These are phyloP conservation scores for Neopelma chrysocephalum DNA, from an alignment of 2,797 vertebrate genomes.

Conservation along the genomic window DNA sequence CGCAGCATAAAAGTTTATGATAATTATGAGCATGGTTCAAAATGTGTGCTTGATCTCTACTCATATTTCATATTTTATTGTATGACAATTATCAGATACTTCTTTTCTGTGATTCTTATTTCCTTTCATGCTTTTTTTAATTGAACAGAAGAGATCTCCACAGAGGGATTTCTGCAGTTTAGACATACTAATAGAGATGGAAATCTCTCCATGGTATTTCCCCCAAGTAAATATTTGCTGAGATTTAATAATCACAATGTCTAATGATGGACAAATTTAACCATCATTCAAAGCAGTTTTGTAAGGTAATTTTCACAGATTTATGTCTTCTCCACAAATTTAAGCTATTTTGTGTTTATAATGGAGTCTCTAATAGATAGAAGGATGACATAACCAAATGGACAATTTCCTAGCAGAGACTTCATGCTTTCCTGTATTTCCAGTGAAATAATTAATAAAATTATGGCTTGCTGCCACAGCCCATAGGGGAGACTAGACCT, in stretches of 20 bases:
- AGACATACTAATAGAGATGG: neutral
- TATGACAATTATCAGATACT: neutral
- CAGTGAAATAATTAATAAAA: neutral
- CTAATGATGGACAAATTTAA: neutral
- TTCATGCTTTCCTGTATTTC: neutral
- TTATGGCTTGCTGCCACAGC: neutral
- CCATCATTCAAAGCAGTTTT: neutral
- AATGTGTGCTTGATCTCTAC: neutral
- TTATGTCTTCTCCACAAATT: neutral
- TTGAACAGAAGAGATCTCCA: neutral
- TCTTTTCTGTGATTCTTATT: conserved; percentile 13
- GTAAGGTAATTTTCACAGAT: neutral
- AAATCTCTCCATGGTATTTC: neutral
- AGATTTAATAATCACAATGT: neutral
- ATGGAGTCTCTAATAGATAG: neutral
- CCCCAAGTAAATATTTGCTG: conserved; percentile 17
- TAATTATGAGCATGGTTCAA: conserved; percentile 30
- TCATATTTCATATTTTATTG: conserved; percentile 46
- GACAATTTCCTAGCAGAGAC: neutral
- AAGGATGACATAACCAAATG: neutral
- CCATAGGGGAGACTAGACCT: neutral
- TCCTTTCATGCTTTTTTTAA: conserved; percentile 2
- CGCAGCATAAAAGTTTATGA: conserved; percentile 46
- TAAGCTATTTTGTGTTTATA: neutral
- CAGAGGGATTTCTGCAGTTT: neutral